phyloP scores from a whole-genome alignment of 1,140 invertebrate species.

The Drosophila persimilis region DNA sequence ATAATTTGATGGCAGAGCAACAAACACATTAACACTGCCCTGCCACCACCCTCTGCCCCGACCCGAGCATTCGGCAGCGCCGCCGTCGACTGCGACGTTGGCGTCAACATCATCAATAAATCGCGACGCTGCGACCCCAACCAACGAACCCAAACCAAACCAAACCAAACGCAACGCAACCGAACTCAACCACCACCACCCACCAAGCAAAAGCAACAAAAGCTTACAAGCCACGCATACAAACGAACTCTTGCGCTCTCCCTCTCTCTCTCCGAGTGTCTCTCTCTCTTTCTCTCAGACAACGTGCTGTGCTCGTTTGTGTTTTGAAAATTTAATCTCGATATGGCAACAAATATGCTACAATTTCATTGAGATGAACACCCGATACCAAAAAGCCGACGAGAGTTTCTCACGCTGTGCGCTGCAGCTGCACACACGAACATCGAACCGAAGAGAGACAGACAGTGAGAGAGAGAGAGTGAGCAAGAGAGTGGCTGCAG shows the following conservation, averaged over 20 bases:
- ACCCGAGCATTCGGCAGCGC: constrained; percentile 12
- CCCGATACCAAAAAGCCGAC: constrained; percentile 69
- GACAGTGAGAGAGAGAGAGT: constrained; percentile 1
- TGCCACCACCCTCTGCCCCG: no score
- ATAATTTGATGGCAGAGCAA: constrained; percentile 78
- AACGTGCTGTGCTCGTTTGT: constrained; percentile 72
- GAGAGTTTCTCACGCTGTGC: constrained; percentile 79
- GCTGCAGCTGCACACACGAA: constrained; percentile 21
- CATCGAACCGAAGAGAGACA: constrained; percentile 10
- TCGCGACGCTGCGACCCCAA: constrained; percentile 60
- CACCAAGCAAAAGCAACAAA: constrained; percentile 49
- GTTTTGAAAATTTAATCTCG: constrained; percentile 82
- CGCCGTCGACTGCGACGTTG: constrained; percentile 37
- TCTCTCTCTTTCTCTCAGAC: constrained; percentile 11
- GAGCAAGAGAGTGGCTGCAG: constrained; percentile 44
- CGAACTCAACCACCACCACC: constrained; percentile 37
- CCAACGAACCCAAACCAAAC: constrained; percentile 50
- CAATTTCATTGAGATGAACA: constrained; percentile 82
- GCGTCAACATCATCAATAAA: constrained; percentile 77
- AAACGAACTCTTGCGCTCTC: constrained; percentile 30
- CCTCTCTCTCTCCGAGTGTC: constrained; percentile 5
- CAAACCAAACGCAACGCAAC: constrained; percentile 33
- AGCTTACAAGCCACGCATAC: constrained; percentile 70
- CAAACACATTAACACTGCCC: constrained; percentile 77
- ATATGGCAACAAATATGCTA: constrained; percentile 82